Percentiles rank a stretch among this genome's conserved stretches.
These are phyloP conservation scores for Litocranius walleri DNA, from an alignment of 2,113 vertebrate genomes.

Conservation along the genomic window DNA sequence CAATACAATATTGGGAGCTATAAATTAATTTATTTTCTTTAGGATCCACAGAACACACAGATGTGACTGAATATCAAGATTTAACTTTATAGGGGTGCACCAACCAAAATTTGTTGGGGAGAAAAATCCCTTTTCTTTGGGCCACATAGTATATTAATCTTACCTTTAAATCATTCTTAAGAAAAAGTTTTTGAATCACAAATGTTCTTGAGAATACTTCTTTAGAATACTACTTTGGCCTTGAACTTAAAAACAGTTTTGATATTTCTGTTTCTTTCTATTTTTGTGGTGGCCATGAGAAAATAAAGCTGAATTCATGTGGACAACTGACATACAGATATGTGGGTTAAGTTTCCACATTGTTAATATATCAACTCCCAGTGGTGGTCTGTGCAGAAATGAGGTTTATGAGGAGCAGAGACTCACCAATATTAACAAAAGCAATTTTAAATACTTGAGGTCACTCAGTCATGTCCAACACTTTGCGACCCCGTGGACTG, in stretches of 20 bases:
- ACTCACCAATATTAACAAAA: background rate
- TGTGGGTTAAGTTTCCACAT: background rate
- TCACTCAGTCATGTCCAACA: too few relatives aligned
- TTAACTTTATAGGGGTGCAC: background rate
- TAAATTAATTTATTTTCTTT: slow-evolving; percentile 5
- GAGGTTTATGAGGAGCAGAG: background rate
- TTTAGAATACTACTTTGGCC: background rate
- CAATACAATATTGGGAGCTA: background rate
- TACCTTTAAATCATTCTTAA: background rate
- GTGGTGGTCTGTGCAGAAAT: background rate
- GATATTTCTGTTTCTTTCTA: background rate
- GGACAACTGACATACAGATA: background rate
- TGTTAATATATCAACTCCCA: background rate
- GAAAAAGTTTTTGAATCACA: background rate
- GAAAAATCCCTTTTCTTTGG: background rate
- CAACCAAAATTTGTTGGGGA: background rate
- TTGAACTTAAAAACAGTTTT: background rate
- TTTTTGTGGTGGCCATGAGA: background rate
- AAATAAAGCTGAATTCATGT: background rate
- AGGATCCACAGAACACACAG: background rate
- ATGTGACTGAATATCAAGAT: background rate
- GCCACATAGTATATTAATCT: background rate
- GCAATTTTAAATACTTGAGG: background rate
- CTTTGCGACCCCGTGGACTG: too few relatives aligned
- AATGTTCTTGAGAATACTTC: background rate